Evolutionary conservation across 1,140 invertebrate genomes (phyloP).

Genomic region (Hycleus cichorii): DNA sequence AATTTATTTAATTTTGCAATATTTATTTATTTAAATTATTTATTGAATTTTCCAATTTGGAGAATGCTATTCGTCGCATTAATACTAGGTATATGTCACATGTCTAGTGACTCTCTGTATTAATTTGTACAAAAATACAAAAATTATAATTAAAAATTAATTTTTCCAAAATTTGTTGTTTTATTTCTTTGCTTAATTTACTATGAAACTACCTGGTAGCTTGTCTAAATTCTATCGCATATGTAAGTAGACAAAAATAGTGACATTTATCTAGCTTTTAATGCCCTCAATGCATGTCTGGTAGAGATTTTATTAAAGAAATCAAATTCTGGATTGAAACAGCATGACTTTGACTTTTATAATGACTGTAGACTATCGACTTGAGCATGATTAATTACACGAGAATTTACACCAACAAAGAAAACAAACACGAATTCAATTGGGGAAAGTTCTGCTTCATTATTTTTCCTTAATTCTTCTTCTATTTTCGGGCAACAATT

Average conservation of each 20-base stretch:
- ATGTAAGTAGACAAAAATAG: neutral
- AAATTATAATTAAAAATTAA: neutral
- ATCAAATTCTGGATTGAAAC: neutral
- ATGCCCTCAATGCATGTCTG: constrained; percentile 1
- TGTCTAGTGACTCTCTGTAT: constrained; percentile 25
- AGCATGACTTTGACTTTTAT: too few relatives aligned
- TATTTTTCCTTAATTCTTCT: too few relatives aligned
- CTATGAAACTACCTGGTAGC: constrained; percentile 1
- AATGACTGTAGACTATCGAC: too few relatives aligned
- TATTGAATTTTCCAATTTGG: constrained; percentile 11
- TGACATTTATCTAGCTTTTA: constrained; percentile 38
- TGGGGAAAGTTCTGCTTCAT: too few relatives aligned
- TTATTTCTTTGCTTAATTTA: constrained; percentile 14
- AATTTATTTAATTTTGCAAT: constrained; percentile 17
- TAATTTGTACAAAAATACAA: constrained; percentile 4
- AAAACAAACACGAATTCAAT: too few relatives aligned
- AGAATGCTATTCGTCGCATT: constrained; percentile 30
- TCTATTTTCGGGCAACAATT: too few relatives aligned
- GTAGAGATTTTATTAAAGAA: constrained; percentile 1
- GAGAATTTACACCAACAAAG: too few relatives aligned
- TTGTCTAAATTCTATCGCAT: constrained; percentile 7
- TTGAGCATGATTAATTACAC: too few relatives aligned
- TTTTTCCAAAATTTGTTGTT: constrained; percentile 5
- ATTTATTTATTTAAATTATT: constrained; percentile 28
- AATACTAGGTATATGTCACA: constrained; percentile 41